A percentile compares a stretch with the other conserved stretches of the same genome.
Conservation (phyloP, 2,113 vertebrate species). For the Xenopus borealis region DNA sequence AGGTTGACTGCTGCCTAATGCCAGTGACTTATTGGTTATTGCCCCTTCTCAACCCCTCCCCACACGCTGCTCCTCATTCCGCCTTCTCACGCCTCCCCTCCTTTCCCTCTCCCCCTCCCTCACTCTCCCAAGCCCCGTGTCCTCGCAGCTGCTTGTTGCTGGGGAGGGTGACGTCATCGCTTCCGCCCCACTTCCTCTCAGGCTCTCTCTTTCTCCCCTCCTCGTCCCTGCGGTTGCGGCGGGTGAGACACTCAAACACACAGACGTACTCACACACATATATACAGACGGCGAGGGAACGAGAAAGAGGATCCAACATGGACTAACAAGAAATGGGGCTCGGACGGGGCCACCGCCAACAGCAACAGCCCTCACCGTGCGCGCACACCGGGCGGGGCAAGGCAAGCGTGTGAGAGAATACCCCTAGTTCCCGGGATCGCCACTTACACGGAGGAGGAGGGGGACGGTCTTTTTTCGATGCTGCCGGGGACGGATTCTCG, state of each 20-base stretch:
- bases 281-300: neutral
- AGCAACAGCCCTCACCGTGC: conserved; percentile 35
- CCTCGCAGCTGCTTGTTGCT: conserved; percentile 50
- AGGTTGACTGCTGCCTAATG: no score
- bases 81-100: neutral
- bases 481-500: neutral
- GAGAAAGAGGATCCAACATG: conserved; percentile 74
- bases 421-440: conserved; percentile 19
- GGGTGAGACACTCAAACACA: conserved; percentile 45
- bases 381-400: conserved; percentile 53
- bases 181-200: conserved; percentile 72
- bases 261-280: neutral
- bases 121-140: conserved; percentile 1
- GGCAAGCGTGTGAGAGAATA: conserved; percentile 5
- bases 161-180: conserved; percentile 74
- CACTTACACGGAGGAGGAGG: conserved; percentile 28
- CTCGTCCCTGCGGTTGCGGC: conserved; percentile 62
- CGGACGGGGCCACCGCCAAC: conserved; percentile 77
- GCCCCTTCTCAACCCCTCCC: conserved; percentile 16
- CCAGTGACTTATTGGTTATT: neutral
- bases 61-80: neutral
- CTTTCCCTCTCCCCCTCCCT: no score
- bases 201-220: conserved; percentile 18
- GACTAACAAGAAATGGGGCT: conserved; percentile 86
- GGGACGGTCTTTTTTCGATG: conserved; percentile 23